Conservation (phyloP, 2,888 invertebrate species). For the Amphipoea oculea region DNA sequence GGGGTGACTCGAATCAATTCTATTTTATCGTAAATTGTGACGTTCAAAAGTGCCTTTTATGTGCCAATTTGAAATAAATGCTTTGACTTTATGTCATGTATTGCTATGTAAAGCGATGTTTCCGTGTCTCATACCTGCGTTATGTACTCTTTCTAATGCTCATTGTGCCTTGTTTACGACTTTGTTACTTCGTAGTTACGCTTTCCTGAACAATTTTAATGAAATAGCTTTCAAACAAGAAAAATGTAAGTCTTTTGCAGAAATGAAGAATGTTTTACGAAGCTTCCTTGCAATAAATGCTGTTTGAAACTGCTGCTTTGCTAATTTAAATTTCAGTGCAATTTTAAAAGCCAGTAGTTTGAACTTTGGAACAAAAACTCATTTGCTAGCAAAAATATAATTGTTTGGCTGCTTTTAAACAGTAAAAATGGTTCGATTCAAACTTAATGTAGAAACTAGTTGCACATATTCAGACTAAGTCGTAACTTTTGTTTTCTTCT, state of each 20-base stretch:
- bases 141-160: background rate
- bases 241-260: background rate
- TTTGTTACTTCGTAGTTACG: background rate
- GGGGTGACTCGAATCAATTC: background rate
- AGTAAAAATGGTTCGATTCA: background rate
- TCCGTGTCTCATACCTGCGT: background rate
- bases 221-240: slow-evolving; percentile 27
- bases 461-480: background rate
- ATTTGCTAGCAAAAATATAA: background rate
- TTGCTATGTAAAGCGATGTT: background rate
- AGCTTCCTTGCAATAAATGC: slow-evolving; percentile 3
- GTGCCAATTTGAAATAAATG: background rate
- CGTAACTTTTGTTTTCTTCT: background rate
- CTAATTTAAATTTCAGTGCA: slow-evolving; percentile 24
- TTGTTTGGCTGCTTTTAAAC: background rate
- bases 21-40: background rate
- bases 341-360: background rate
- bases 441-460: background rate
- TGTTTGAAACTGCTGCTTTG: slow-evolving; percentile 6
- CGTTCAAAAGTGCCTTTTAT: background rate
- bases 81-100: background rate
- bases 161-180: background rate
- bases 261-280: slow-evolving; percentile 13
- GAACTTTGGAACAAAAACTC: background rate
- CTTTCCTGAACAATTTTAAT: slow-evolving; percentile 35